Percentiles rank a stretch among this genome's conserved stretches.
Evolutionary conservation across 2,113 vertebrate species (phyloP).

Genomic region (Lepisosteus osseus): DNA sequence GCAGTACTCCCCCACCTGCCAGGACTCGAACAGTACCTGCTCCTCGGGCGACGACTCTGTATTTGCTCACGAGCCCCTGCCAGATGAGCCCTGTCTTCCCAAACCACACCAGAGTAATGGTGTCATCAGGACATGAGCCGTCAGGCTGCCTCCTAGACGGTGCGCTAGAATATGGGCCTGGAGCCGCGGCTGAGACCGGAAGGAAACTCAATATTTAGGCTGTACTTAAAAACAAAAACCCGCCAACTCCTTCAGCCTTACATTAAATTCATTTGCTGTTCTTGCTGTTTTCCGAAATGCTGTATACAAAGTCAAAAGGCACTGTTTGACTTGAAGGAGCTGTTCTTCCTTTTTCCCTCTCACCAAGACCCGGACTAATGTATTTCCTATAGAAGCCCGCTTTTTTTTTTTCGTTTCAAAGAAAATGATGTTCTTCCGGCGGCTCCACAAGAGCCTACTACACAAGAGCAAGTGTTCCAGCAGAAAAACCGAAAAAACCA

Average conservation of each 20-base stretch:
- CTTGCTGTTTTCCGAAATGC: conserved; percentile 31
- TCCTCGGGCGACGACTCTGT: conserved; percentile 94
- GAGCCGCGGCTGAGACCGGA: background rate
- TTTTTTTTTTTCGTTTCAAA: background rate
- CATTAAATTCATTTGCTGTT: conserved; percentile 21
- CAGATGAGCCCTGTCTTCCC: conserved; percentile 82
- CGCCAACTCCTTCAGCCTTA: conserved; percentile 41
- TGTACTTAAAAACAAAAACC: conserved; percentile 30
- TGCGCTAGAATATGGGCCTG: conserved; percentile 1
- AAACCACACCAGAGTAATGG: conserved; percentile 70
- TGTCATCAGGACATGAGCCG: conserved; percentile 72
- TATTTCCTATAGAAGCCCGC: conserved; percentile 16
- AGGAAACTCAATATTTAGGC: background rate
- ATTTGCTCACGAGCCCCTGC: conserved; percentile 88
- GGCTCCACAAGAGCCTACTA: background rate
- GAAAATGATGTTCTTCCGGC: too few relatives aligned
- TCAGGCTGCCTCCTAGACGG: too few relatives aligned
- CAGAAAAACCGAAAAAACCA: conserved; percentile 14
- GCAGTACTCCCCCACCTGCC: conserved; percentile 90
- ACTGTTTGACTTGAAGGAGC: conserved; percentile 63
- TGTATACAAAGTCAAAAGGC: conserved; percentile 58
- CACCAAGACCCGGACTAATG: conserved; percentile 21
- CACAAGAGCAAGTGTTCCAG: conserved; percentile 37
- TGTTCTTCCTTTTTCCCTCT: conserved; percentile 36
- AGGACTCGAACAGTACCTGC: conserved; percentile 91